A percentile compares a stretch with the other conserved stretches of the same genome.
These are phyloP conservation scores for Barbus barbus DNA, from an alignment of 2,113 vertebrate genomes.

Conservation along the genomic window DNA sequence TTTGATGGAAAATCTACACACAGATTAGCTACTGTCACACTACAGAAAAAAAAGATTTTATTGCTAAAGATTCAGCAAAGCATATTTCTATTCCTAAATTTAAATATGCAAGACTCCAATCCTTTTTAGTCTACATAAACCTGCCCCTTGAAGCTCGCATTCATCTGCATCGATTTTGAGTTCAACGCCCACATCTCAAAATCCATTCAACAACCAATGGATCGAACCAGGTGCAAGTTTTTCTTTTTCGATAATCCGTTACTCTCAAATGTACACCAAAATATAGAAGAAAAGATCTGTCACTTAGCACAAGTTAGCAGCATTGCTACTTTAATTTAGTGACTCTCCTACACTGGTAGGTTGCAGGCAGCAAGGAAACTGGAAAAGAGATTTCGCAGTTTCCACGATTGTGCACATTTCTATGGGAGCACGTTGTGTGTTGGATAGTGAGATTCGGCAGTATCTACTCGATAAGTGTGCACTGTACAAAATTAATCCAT, in stretches of 20 bases:
- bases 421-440: background rate
- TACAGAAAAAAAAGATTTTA: too few relatives aligned
- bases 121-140: background rate
- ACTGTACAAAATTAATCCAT: slow-evolving; percentile 26
- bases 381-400: background rate
- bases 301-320: background rate
- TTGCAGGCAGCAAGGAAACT: slow-evolving; percentile 6
- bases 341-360: background rate
- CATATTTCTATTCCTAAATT: too few relatives aligned
- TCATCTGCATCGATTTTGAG: background rate
- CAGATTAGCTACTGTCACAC: too few relatives aligned
- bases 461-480: slow-evolving; percentile 5
- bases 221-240: background rate
- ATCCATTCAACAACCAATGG: background rate
- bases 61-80: too few relatives aligned
- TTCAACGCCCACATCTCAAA: background rate
- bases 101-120: too few relatives aligned
- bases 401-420: background rate
- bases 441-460: slow-evolving; percentile 10
- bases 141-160: background rate
- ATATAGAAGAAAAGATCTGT: too few relatives aligned
- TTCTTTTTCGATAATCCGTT: background rate
- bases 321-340: background rate
- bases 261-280: background rate
- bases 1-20: too few relatives aligned